A percentile compares a stretch with the other conserved stretches of the same genome.
Evolutionary conservation across 2,797 vertebrate species (phyloP).

Genomic region (Malurus leucopterus): DNA sequence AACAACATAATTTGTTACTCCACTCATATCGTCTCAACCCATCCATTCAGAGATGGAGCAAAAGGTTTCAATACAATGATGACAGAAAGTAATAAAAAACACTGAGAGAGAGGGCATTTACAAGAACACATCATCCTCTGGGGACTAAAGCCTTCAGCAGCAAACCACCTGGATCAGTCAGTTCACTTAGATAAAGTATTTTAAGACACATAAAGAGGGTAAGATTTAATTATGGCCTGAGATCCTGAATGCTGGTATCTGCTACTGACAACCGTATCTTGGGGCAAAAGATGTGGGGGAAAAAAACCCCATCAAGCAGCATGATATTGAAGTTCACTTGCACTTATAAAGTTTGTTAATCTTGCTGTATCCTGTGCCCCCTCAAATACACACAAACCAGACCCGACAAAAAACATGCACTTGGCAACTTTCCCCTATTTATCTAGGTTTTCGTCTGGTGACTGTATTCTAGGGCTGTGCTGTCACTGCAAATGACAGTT

Average conservation of each 20-base stretch:
- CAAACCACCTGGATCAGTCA: not conserved
- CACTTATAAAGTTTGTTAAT: not conserved
- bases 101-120: too few relatives aligned
- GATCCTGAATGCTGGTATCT: not conserved
- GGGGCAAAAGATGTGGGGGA: not conserved
- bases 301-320: not conserved
- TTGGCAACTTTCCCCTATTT: not conserved
- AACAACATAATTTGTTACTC: not conserved
- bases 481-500: accelerated
- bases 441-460: accelerated
- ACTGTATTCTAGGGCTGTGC: accelerated
- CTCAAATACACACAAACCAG: not conserved
- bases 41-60: not conserved
- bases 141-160: not conserved
- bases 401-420: accelerated
- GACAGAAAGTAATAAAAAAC: not conserved
- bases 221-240: not conserved
- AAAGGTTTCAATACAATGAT: not conserved
- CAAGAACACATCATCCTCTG: not conserved
- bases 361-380: too few relatives aligned
- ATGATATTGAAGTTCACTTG: not conserved
- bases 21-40: not conserved
- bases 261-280: not conserved
- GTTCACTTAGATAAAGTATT: not conserved
- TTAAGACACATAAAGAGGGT: not conserved